Percentiles rank a stretch among this genome's conserved stretches.
These are phyloP conservation scores for Lasaia peninsularis DNA, from an alignment of 1,140 invertebrate genomes.

Conservation along the genomic window DNA sequence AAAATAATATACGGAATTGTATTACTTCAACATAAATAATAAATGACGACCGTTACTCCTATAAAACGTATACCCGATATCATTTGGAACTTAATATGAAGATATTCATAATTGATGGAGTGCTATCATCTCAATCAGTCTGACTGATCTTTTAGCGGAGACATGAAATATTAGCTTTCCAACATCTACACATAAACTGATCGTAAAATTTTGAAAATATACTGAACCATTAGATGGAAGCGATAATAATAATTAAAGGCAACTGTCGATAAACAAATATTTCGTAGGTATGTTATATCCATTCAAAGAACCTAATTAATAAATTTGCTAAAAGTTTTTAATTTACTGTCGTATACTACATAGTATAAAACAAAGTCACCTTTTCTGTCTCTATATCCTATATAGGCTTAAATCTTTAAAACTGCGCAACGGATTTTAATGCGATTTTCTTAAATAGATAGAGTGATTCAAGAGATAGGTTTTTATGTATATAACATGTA, in stretches of 20 bases:
- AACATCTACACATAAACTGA: background rate
- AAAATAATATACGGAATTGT: background rate
- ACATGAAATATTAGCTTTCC: background rate
- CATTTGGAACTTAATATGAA: conserved; percentile 45
- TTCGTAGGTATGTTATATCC: too few species aligned
- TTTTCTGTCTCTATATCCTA: too few species aligned
- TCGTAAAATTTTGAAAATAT: background rate
- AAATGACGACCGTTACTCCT: background rate
- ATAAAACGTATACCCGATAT: background rate
- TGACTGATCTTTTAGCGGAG: background rate
- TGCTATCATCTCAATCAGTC: background rate
- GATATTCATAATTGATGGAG: conserved; percentile 63
- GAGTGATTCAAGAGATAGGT: too few species aligned
- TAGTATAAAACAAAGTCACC: too few species aligned
- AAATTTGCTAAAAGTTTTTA: too few species aligned
- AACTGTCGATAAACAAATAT: too few species aligned
- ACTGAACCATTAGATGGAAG: background rate
- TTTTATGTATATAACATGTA: too few species aligned
- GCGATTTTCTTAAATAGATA: too few species aligned
- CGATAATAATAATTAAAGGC: background rate
- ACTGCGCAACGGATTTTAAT: too few species aligned
- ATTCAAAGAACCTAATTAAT: too few species aligned
- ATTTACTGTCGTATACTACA: too few species aligned
- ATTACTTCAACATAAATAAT: background rate
- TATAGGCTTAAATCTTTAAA: too few species aligned